Conservation (phyloP, 2,888 invertebrate genomes). For the Odontomyia ornata region DNA sequence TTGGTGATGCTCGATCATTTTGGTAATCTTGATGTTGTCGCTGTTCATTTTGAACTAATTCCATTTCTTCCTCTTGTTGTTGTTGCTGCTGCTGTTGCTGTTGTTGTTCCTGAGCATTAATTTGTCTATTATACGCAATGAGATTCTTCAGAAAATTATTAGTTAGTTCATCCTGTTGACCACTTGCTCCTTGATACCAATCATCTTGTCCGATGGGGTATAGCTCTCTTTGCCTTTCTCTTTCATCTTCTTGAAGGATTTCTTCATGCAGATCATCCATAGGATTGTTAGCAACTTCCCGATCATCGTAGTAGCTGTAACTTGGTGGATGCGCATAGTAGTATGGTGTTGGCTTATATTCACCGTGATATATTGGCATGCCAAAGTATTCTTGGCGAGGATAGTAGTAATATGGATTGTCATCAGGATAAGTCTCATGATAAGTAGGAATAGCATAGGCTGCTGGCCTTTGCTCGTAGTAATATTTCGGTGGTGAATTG, state of each 20-base stretch:
- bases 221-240: constrained; percentile 62
- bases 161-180: constrained; percentile 64
- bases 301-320: constrained; percentile 62
- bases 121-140: constrained; percentile 68
- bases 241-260: constrained; percentile 70
- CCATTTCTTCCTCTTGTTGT: constrained; percentile 64
- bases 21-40: constrained; percentile 51
- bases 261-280: constrained; percentile 69
- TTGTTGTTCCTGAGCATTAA: constrained; percentile 68
- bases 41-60: constrained; percentile 32
- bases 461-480: constrained; percentile 45
- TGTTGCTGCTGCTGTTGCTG: constrained; percentile 60
- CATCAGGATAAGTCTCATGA: constrained; percentile 48
- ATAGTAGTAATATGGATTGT: constrained; percentile 52
- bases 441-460: constrained; percentile 38
- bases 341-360: constrained; percentile 60
- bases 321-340: constrained; percentile 64
- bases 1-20: constrained; percentile 27
- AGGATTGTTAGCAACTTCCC: constrained; percentile 63
- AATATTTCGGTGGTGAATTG: constrained; percentile 45
- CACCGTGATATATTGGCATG: constrained; percentile 55
- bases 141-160: constrained; percentile 70
- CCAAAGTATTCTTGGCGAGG: constrained; percentile 54
- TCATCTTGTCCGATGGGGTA: constrained; percentile 68
- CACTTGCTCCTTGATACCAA: constrained; percentile 67